Evolutionary conservation across 1,140 invertebrate species (phyloP).

Genomic region (Andricus grossulariae): DNA sequence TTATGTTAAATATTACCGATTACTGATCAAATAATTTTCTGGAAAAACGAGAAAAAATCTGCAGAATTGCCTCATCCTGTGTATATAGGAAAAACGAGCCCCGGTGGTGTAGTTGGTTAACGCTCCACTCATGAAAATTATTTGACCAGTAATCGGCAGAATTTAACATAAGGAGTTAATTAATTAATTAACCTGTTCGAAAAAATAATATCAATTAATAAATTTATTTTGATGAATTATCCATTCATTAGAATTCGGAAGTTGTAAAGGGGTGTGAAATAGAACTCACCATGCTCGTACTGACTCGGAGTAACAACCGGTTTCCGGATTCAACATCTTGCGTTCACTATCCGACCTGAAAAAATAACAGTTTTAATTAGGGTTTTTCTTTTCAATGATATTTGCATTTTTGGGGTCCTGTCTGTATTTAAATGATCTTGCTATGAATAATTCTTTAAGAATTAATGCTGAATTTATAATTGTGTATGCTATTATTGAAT

Average conservation of each 20-base stretch:
- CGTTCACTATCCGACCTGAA: conserved; percentile 72
- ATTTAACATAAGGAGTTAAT: no score
- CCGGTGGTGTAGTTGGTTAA: rapidly evolving
- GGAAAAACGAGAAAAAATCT: no score
- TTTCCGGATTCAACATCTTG: conserved; percentile 74
- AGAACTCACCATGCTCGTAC: conserved; percentile 72
- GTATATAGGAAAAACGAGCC: rapidly evolving
- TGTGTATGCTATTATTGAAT: no score
- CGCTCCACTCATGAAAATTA: no score
- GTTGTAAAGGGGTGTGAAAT: conserved; percentile 32
- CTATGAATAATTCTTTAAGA: not conserved
- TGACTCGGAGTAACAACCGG: conserved; percentile 70
- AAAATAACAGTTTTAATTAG: conserved; percentile 42
- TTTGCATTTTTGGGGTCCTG: not conserved
- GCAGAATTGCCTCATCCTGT: no score
- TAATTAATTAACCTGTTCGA: no score
- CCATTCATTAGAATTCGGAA: not conserved
- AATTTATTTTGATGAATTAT: not conserved
- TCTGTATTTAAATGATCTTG: not conserved
- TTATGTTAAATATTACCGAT: no score
- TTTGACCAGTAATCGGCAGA: no score
- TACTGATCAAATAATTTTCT: no score
- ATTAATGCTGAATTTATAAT: no score
- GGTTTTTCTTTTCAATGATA: not conserved
- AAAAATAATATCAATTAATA: no score